Base-by-base conservation (phyloP, 2,113 vertebrate genomes). In the Steatornis caripensis region DNA sequence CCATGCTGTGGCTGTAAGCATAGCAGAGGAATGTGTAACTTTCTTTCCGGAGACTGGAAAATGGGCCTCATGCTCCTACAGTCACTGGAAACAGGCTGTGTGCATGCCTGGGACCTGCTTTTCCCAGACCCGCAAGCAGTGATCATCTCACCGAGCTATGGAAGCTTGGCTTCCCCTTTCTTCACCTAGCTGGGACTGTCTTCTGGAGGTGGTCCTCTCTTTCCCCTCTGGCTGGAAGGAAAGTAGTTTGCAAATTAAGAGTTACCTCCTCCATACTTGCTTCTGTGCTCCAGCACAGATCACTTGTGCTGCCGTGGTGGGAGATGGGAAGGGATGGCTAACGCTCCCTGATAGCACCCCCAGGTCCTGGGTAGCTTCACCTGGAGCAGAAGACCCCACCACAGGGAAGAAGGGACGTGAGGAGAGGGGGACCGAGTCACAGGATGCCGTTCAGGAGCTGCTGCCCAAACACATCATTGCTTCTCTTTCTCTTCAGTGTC, bases 11-110 rank as follows among this genome's bases (percentile, higher is more conserved):
- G 9, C 60, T 80, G 16, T 58, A 87, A 57, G 39, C 46, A 26
- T 1, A 4, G 48, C 41, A 58, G 29, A 41, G 34, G 10, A 68
- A 72, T 4, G 1, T 6, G 7, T n/a, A 20, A 27, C 27, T 75
- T 62, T 7, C 79, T 84, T 74, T 57, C 46, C 75, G 77, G 37
- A 84, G 77, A 55, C 62, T 84, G 69, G 68, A 32, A 78, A 57
- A 77, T 0, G 4, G 54, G 14, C 26, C 27, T 76, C 0, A 0
- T 4, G 0, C 30, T 89, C 32, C 68, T 34, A 58, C 57, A 37
- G 53, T 54, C 48, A 16, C 54, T 80, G 84, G 60, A 64, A 93
- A 23, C 18, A 17, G 64, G 39, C 64, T 39, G 6, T 46, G 24
- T 75, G 24, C 1, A 2, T 66, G 71, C 29, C 37, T 43, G 34